A percentile compares a stretch with the other conserved stretches of the same genome.
Conservation (phyloP, 2,888 invertebrate species). For the Maniola hyperantus region DNA sequence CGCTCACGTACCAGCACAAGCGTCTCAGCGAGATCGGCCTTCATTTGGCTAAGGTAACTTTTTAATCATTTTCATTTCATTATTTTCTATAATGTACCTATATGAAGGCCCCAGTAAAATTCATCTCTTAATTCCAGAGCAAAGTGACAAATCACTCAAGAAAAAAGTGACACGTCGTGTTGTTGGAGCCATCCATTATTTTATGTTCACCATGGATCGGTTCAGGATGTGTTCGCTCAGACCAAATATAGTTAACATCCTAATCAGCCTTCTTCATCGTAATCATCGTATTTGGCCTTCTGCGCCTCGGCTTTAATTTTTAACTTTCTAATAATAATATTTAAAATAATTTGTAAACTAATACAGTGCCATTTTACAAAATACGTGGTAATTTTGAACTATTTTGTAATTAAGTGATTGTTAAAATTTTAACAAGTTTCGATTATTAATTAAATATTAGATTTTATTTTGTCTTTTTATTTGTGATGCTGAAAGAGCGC, state of each 20-base stretch:
- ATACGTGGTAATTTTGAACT: background rate
- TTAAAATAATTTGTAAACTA: background rate
- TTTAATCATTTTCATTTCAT: background rate
- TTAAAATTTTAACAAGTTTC: background rate
- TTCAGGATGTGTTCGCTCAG: slow-evolving; percentile 45
- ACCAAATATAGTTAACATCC: slow-evolving; percentile 27
- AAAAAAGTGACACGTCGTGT: slow-evolving; percentile 64
- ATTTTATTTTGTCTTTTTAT: background rate
- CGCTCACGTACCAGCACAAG: slow-evolving; percentile 85
- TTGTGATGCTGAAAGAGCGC: too few species aligned
- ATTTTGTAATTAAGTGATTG: background rate
- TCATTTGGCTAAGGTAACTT: slow-evolving; percentile 61
- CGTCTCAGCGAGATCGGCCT: slow-evolving; percentile 82
- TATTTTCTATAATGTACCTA: background rate
- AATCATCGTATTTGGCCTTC: too few species aligned
- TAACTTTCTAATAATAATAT: too few species aligned
- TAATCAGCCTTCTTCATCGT: too few species aligned
- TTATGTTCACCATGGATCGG: slow-evolving; percentile 47
- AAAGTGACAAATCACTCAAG: slow-evolving; percentile 59
- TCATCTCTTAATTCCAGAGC: slow-evolving; percentile 44
- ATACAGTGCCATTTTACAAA: slow-evolving; percentile 8
- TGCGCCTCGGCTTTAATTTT: too few species aligned
- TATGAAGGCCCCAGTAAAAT: background rate
- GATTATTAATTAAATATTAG: slow-evolving; percentile 6
- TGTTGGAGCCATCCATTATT: slow-evolving; percentile 41